Conservation (phyloP, 1,140 invertebrate species). For the Arctopsyche grandis region DNA sequence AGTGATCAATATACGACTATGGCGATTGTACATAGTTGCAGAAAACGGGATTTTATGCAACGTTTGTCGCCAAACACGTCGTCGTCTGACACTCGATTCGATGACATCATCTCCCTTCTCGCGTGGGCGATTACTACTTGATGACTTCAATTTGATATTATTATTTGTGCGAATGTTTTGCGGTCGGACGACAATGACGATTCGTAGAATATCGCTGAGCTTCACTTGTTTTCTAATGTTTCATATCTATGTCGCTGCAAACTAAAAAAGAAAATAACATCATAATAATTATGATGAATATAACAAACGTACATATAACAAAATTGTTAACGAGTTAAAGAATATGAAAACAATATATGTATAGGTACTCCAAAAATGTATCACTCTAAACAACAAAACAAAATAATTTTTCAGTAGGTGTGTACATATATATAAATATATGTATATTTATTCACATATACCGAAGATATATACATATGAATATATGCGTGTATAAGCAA, state of each 20-base stretch:
- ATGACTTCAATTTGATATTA: slow-evolving; percentile 14
- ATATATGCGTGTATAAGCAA: too few species aligned
- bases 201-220: neutral
- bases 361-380: too few species aligned
- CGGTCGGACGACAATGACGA: neutral
- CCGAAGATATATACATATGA: too few species aligned
- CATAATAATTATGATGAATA: too few species aligned
- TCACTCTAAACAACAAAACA: too few species aligned
- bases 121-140: slow-evolving; percentile 14
- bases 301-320: too few species aligned
- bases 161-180: neutral
- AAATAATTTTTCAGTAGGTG: too few species aligned
- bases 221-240: neutral
- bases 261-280: too few species aligned
- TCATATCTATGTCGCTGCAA: neutral
- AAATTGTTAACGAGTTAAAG: too few species aligned
- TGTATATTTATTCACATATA: too few species aligned
- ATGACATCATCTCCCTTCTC: slow-evolving; percentile 23
- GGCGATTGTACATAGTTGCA: neutral
- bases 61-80: neutral
- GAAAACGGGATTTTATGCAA: neutral
- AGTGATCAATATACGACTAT: neutral
- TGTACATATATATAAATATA: too few species aligned
- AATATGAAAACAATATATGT: too few species aligned
- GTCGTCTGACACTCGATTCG: slow-evolving; percentile 7